These are phyloP conservation scores for Eunapius fragilis DNA, from an alignment of 37 sponge, comb jelly and placozoan species.

Conservation along the genomic window DNA sequence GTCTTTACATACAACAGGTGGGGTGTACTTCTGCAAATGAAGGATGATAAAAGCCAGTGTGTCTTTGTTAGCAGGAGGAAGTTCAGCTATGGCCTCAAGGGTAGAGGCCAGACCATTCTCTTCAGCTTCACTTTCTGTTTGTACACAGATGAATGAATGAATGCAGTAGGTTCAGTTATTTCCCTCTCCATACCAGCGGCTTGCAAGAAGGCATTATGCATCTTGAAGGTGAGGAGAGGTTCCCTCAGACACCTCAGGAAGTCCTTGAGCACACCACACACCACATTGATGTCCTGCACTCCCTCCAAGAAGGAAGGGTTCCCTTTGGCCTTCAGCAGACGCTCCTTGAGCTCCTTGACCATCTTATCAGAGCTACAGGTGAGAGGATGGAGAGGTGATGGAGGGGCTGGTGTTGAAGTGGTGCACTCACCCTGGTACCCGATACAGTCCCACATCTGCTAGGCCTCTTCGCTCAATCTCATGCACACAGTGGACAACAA, in stretches of 20 bases:
- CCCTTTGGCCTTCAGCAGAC: slow-evolving; percentile 73
- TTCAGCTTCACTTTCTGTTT: slow-evolving; percentile 56
- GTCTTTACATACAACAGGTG: too few relatives aligned
- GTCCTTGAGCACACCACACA: slow-evolving; percentile 90
- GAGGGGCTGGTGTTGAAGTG: background rate
- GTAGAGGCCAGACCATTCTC: slow-evolving; percentile 67
- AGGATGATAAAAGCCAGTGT: too few relatives aligned
- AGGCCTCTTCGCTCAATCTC: slow-evolving; percentile 90
- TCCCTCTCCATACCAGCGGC: slow-evolving; percentile 71
- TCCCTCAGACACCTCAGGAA: slow-evolving; percentile 84
- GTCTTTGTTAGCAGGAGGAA: too few relatives aligned
- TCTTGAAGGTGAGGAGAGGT: slow-evolving; percentile 79
- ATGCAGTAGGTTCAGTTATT: background rate
- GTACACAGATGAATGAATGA: background rate
- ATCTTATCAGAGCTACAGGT: slow-evolving; percentile 55
- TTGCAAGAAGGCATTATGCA: slow-evolving; percentile 70
- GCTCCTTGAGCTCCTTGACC: slow-evolving; percentile 88
- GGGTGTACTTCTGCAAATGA: too few relatives aligned
- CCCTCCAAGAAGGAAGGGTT: slow-evolving; percentile 25
- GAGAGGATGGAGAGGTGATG: background rate
- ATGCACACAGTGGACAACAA: slow-evolving; percentile 81
- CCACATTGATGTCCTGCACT: slow-evolving; percentile 82
- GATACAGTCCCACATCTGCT: slow-evolving; percentile 84
- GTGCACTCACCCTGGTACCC: slow-evolving; percentile 80
- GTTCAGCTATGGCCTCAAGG: too few relatives aligned